Evolutionary conservation across 2,888 invertebrate genomes (phyloP), one percentile per base, ranked within the genome.

Genomic region (Pammene fasciana): DNA sequence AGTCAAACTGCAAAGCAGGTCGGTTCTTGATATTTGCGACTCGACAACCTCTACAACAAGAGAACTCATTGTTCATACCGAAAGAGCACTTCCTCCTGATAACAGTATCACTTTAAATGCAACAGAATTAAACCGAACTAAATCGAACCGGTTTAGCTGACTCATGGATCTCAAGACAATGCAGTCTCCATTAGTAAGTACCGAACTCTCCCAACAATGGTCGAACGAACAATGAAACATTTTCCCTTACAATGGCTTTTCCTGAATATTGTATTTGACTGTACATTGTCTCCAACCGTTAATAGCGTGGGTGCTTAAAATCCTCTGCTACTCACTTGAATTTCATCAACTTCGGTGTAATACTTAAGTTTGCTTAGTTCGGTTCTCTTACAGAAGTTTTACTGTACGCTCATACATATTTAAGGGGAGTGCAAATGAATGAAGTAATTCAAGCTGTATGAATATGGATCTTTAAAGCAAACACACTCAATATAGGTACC

Each of bases 261-360:
- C 87, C 87, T 86, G 87, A 88, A 89, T 88, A 88, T 86, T 88
- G 89, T 89, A 88, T 90, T 89, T 87, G 83, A 87, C 86, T 89
- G 77, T 81, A 86, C 84, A 84, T 83, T 84, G 83, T 84, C 83
- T 81, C 78, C 79, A 75, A 79, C 82, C 81, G 82, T 81, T 83
- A 84, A 85, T 82, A 81, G 83, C 80, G 72, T n/a, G 64, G 75
- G 78, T 78, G 81, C 82, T 82, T 83, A 78, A 83, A 85, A 78
- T 85, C 81, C 75, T 80, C 79, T 85, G 81, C 75, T 80, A 80
- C 80, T 77, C 77, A 78, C 80, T 83, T 77, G 81, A 85, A 83
- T 86, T 86, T 79, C 76, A 62, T 74, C 73, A 79, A 84, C 79
- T 84, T 83, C 74, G 75, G 77, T 80, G 76, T 79, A 79, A 81